These are phyloP conservation scores for Bombyx mandarina DNA, from an alignment of 1,140 invertebrate species.

Conservation along the genomic window DNA sequence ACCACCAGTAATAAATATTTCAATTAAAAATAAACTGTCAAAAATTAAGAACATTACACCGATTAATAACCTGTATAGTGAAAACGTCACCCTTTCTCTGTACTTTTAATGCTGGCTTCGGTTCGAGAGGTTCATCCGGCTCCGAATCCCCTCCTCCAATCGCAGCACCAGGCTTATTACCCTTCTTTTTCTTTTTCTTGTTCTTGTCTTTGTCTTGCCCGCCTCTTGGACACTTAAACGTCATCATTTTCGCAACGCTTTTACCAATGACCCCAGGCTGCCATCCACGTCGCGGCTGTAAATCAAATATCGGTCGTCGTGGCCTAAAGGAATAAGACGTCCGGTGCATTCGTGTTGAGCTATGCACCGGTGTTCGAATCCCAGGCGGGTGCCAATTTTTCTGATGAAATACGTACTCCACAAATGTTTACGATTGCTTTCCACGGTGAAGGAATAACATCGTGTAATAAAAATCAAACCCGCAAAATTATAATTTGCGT, in stretches of 20 bases:
- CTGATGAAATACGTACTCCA: too few species aligned
- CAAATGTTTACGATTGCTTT: too few species aligned
- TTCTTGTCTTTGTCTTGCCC: constrained; percentile 50
- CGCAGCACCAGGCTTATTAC: constrained; percentile 29
- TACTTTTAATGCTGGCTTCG: constrained; percentile 70
- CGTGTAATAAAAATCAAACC: too few species aligned
- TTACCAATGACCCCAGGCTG: constrained; percentile 70
- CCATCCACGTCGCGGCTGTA: constrained; percentile 69
- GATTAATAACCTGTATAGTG: constrained; percentile 61
- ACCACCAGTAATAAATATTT: too few species aligned
- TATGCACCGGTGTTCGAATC: too few species aligned
- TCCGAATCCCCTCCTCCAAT: constrained; percentile 49
- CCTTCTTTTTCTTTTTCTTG: constrained; percentile 58
- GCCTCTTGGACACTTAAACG: constrained; percentile 47
- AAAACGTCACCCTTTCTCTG: constrained; percentile 72
- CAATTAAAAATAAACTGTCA: background rate
- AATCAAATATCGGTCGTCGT: too few species aligned
- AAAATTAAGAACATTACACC: too few species aligned
- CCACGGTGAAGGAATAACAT: too few species aligned
- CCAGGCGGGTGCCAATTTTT: too few species aligned
- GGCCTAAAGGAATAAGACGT: too few species aligned
- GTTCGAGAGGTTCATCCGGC: constrained; percentile 53
- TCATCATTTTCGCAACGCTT: constrained; percentile 67
- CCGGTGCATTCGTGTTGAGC: too few species aligned
- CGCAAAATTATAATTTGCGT: too few species aligned